Evolutionary conservation across 92 coral and sea anemone genomes (phyloP).

Genomic region (Plumapathes pennacea): DNA sequence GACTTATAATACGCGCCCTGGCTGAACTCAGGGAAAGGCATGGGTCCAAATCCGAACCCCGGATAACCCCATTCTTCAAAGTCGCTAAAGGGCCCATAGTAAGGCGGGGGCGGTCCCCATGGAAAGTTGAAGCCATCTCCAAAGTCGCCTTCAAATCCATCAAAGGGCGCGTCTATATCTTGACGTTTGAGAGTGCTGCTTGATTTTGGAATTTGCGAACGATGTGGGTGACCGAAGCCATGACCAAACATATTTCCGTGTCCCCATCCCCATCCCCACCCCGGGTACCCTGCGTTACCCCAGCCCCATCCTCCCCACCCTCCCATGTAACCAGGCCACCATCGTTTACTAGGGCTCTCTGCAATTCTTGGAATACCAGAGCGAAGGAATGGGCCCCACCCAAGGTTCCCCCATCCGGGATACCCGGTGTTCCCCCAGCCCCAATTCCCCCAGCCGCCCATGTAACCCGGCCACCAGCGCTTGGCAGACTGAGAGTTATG

Average conservation of each 20-base stretch:
- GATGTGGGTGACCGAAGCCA: slow-evolving; percentile 1
- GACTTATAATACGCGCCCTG: slow-evolving; percentile 31
- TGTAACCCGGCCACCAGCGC: slow-evolving; percentile 93
- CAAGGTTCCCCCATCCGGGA: slow-evolving; percentile 79
- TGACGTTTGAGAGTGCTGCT: too few relatives aligned
- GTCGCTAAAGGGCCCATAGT: slow-evolving; percentile 6
- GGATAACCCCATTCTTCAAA: slow-evolving; percentile 26
- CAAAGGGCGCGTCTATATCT: slow-evolving; percentile 9
- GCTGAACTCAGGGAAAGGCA: too few relatives aligned
- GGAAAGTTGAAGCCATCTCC: slow-evolving; percentile 8
- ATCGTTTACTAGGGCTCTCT: slow-evolving; percentile 53
- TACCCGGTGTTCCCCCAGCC: slow-evolving; percentile 77
- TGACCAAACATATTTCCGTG: slow-evolving; percentile 16
- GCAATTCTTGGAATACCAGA: slow-evolving; percentile 19
- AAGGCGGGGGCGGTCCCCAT: too few relatives aligned
- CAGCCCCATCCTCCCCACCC: slow-evolving; percentile 94
- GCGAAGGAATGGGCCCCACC: slow-evolving; percentile 54
- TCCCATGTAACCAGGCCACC: slow-evolving; percentile 95
- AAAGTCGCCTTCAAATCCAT: slow-evolving; percentile 2
- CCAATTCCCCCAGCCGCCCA: slow-evolving; percentile 97
- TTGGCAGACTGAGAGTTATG: slow-evolving; percentile 34
- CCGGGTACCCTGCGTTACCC: slow-evolving; percentile 76
- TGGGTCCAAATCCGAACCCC: slow-evolving; percentile 32
- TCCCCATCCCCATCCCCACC: slow-evolving; percentile 66
- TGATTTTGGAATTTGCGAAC: too few relatives aligned